These are phyloP conservation scores for Smutsia gigantea DNA, from an alignment of 2,797 vertebrate species.

Conservation along the genomic window DNA sequence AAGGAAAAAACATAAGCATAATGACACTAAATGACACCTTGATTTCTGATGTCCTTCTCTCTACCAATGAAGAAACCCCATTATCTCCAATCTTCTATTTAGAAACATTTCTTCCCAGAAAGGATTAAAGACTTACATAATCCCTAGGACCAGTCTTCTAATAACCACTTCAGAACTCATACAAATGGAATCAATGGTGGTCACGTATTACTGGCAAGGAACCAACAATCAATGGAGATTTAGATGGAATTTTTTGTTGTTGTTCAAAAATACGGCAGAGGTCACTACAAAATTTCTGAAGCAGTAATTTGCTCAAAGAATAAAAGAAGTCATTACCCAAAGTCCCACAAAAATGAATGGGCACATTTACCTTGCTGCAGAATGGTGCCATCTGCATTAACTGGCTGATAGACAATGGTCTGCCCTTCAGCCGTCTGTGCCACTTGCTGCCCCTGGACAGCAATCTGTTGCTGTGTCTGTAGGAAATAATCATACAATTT, in stretches of 20 bases:
- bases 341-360: neutral
- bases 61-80: neutral
- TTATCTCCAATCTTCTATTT: neutral
- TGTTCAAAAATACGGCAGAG: neutral
- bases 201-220: neutral
- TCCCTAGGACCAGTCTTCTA: neutral
- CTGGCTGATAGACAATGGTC: conserved; percentile 99
- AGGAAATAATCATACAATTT: conserved; percentile 41
- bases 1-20: neutral
- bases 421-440: conserved; percentile 99
- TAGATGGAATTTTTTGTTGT: neutral
- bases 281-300: neutral
- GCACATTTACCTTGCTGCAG: conserved; percentile 93
- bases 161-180: neutral
- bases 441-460: conserved; percentile 97
- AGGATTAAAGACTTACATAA: neutral
- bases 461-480: conserved; percentile 96
- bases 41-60: neutral
- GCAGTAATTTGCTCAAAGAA: neutral
- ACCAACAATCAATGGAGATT: neutral
- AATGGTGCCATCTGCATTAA: conserved; percentile 98
- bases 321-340: neutral
- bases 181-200: neutral
- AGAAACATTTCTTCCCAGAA: neutral
- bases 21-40: neutral